Evolutionary conservation across 2,888 invertebrate species (phyloP).

Genomic region (Tenodera sinensis): DNA sequence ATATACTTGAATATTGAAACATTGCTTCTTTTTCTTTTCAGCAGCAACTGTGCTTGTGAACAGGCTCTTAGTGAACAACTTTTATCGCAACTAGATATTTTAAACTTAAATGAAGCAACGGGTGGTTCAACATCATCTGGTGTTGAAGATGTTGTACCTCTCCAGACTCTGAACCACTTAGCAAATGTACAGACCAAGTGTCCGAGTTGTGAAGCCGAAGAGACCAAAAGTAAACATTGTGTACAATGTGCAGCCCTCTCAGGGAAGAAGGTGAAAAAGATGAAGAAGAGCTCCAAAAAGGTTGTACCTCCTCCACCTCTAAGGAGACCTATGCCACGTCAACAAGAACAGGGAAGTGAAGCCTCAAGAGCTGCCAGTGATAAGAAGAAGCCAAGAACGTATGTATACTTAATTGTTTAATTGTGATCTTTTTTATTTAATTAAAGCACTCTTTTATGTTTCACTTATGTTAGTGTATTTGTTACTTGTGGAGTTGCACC

Average conservation of each 20-base stretch:
- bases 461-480: too few relatives aligned
- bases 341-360: neutral
- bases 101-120: neutral
- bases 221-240: neutral
- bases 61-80: neutral
- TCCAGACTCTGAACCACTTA: neutral
- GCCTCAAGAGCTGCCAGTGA: neutral
- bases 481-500: too few relatives aligned
- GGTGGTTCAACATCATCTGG: neutral
- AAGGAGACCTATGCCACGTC: neutral
- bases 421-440: too few relatives aligned
- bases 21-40: neutral
- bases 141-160: neutral
- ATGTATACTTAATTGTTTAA: neutral
- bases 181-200: neutral
- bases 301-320: neutral
- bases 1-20: neutral
- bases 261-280: neutral
- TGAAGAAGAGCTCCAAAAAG: neutral
- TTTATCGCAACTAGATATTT: neutral
- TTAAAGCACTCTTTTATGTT: too few relatives aligned
- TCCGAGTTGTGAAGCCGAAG: neutral
- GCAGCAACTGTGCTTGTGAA: neutral
- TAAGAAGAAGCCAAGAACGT: neutral
- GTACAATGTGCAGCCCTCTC: neutral